phyloP scores from a whole-genome alignment of 2,797 vertebrate species.

The Phrynocephalus vlangalii region DNA sequence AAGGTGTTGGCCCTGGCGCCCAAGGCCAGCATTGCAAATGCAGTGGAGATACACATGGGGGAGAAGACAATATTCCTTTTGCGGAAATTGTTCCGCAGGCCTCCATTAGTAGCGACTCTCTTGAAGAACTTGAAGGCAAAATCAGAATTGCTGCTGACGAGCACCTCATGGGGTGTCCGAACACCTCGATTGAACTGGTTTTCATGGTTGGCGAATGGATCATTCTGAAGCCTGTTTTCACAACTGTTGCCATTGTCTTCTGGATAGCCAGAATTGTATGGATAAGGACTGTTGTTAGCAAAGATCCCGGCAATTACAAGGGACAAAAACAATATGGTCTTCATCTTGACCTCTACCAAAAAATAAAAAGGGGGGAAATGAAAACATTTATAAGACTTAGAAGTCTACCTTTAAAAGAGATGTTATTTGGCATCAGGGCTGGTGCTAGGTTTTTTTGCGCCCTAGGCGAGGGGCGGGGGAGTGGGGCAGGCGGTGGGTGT shows the following conservation, averaged over 20 bases:
- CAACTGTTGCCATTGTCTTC: slow-evolving; percentile 20
- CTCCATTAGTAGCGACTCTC: slow-evolving; percentile 71
- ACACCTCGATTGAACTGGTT: slow-evolving; percentile 41
- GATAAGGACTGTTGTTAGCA: slow-evolving; percentile 49
- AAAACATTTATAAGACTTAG: background rate
- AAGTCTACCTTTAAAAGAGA: no score
- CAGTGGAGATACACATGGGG: slow-evolving; percentile 86
- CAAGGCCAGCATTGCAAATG: slow-evolving; percentile 86
- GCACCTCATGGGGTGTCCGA: slow-evolving; percentile 35
- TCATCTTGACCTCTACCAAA: slow-evolving; percentile 62
- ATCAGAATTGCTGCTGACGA: slow-evolving; percentile 75
- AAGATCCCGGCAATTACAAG: slow-evolving; percentile 61
- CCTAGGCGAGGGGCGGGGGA: no score
- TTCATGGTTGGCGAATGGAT: slow-evolving; percentile 47
- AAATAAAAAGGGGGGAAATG: background rate
- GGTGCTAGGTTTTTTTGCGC: no score
- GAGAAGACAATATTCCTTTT: slow-evolving; percentile 89
- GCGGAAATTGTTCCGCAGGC: slow-evolving; percentile 54
- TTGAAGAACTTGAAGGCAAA: slow-evolving; percentile 86
- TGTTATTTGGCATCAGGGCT: background rate
- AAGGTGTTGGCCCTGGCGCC: slow-evolving; percentile 85
- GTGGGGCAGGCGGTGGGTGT: no score
- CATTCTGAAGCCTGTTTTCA: background rate
- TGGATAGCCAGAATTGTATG: background rate
- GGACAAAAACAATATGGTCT: slow-evolving; percentile 56